These are phyloP conservation scores for Pituophis catenifer DNA, from an alignment of 2,113 vertebrate genomes.

Conservation along the genomic window DNA sequence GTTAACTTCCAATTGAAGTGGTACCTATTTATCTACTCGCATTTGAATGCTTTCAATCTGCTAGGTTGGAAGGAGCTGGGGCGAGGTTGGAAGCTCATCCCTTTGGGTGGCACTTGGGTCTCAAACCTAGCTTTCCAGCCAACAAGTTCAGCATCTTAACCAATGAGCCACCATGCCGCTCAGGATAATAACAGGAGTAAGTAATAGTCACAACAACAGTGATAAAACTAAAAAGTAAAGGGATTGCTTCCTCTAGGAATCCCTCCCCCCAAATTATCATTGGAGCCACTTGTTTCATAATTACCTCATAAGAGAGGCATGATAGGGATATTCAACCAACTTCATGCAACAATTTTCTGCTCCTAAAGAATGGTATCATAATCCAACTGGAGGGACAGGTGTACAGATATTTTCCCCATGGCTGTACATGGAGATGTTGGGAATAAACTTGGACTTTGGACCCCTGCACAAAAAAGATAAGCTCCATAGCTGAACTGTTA, in stretches of 20 bases:
- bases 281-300: neutral
- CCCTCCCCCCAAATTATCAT: neutral
- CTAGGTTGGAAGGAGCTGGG: neutral
- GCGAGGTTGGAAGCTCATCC: neutral
- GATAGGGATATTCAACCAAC: neutral
- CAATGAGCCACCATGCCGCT: neutral
- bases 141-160: neutral
- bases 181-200: neutral
- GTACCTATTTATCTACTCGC: neutral
- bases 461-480: neutral
- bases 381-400: neutral
- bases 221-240: neutral
- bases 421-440: neutral
- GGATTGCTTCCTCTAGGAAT: neutral
- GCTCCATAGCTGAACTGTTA: neutral
- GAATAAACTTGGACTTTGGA: neutral
- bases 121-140: neutral
- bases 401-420: neutral
- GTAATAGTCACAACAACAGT: neutral
- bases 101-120: neutral
- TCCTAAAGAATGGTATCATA: neutral
- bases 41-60: neutral
- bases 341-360: neutral
- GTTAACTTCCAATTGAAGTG: neutral
- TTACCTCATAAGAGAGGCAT: neutral